A percentile compares a stretch with the other conserved stretches of the same genome.
Evolutionary conservation across 2,888 invertebrate species (phyloP).

Genomic region (Athalia cordata): DNA sequence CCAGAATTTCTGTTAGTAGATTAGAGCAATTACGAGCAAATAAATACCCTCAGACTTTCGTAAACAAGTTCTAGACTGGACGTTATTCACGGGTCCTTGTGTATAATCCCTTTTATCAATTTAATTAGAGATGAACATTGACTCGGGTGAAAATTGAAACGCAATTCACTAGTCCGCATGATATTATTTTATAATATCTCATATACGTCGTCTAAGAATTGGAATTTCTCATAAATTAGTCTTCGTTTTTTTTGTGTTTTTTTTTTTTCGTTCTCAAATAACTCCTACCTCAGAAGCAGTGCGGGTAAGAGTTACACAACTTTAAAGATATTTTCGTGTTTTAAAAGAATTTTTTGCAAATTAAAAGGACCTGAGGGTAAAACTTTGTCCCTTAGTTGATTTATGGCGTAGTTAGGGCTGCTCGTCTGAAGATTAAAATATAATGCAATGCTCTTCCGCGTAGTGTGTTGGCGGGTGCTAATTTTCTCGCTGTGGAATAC

Average conservation of each 20-base stretch:
- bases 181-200: no score
- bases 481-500: slow-evolving; percentile 3
- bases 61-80: slow-evolving; percentile 28
- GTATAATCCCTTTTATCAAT: not conserved
- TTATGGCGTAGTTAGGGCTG: slow-evolving; percentile 1
- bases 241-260: no score
- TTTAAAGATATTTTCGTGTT: no score
- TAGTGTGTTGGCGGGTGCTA: slow-evolving; percentile 15
- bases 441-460: not conserved
- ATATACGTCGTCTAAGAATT: no score
- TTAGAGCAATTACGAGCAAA: slow-evolving; percentile 28
- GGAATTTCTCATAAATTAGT: no score
- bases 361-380: not conserved
- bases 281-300: no score
- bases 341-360: no score
- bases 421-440: slow-evolving; percentile 11
- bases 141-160: not conserved
- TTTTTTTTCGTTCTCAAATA: no score
- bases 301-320: no score
- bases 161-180: no score
- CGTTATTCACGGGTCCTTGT: slow-evolving; percentile 14
- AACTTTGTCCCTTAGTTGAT: not conserved
- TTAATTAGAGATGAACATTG: not conserved
- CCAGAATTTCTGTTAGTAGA: slow-evolving; percentile 11
- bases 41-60: not conserved